phyloP scores from a whole-genome alignment of 2,888 invertebrate genomes.

The Ischnura elegans region DNA sequence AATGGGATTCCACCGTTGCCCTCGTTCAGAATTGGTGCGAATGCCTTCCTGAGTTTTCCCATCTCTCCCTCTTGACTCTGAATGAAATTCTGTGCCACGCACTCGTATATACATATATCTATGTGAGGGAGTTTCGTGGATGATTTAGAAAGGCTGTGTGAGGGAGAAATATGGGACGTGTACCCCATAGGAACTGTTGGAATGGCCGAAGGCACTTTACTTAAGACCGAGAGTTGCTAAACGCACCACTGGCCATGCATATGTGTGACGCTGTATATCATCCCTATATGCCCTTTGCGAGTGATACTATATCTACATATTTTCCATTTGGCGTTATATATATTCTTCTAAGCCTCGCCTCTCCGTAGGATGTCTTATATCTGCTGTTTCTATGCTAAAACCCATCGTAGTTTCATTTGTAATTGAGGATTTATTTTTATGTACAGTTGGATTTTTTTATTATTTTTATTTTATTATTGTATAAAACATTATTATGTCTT shows the following conservation, averaged over 20 bases:
- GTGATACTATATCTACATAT: background rate
- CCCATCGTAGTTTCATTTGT: too few relatives aligned
- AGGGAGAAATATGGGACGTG: background rate
- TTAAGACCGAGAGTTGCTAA: background rate
- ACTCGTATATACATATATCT: background rate
- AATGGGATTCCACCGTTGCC: conserved; percentile 5
- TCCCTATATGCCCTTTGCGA: background rate
- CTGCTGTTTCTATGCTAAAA: too few relatives aligned
- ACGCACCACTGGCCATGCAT: conserved; percentile 18
- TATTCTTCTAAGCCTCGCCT: too few relatives aligned
- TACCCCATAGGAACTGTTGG: background rate
- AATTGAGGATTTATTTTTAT: too few relatives aligned
- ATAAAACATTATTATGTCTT: too few relatives aligned
- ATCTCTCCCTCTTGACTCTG: background rate
- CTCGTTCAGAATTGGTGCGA: background rate
- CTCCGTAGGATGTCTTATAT: background rate
- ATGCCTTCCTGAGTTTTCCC: background rate
- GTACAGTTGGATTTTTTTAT: too few relatives aligned
- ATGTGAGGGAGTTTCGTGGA: background rate
- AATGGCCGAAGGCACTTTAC: conserved; percentile 35
- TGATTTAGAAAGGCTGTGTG: background rate
- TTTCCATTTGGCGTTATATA: background rate
- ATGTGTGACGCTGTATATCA: background rate
- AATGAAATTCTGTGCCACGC: background rate
- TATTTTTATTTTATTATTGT: too few relatives aligned